Evolutionary conservation across 2,888 invertebrate genomes (phyloP), one percentile per base, ranked within the genome.

Genomic region (Candidula unifasciata): DNA sequence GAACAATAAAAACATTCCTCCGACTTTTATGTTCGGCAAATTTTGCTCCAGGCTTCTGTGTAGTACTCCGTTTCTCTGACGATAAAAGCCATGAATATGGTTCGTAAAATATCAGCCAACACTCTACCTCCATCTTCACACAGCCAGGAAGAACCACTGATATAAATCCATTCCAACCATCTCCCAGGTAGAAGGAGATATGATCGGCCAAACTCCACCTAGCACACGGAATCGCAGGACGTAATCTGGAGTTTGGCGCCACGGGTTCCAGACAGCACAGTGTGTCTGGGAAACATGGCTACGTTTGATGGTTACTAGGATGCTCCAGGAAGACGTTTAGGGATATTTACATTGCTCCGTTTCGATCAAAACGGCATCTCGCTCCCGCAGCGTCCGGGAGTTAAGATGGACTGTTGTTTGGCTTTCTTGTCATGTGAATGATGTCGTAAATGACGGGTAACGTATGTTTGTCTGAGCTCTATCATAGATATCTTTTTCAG

Each of bases 121-220:
- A 71, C 35, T 3, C 73, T n/a, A 73, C 73, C 73, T 0, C 52
- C 10, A 44, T 27, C 52, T 52, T 44, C 73, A 10, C 21, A 52
- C 52, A 52, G n/a, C 52, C 27, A 73, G 10, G 52, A 66, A 66
- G 3, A 27, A 30, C 54, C 52, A n/a, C 30, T 52, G 54, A 74
- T 57, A 74, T 74, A 74, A 74, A 74, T 74, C 54, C 74, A 74
- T 74, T 74, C 54, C 54, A 74, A 54, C 74, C 52, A 57, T 74
- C 74, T 54, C 74, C 74, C 54, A 54, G 74, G 54, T 54, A 74
- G 27, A 52, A 30, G 13, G 74, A 74, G 74, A 74, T 74, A 74
- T 33, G 74, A 74, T 74, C 74, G 16, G 30, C 54, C n/a, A 74
- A 74, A 54, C 74, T 10, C 30, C 10, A 52, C 6, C 30, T 54